Evolutionary conservation across 37 sponge, comb jelly and placozoan genomes (phyloP).

Genomic region (Amphimedon queenslandica): DNA sequence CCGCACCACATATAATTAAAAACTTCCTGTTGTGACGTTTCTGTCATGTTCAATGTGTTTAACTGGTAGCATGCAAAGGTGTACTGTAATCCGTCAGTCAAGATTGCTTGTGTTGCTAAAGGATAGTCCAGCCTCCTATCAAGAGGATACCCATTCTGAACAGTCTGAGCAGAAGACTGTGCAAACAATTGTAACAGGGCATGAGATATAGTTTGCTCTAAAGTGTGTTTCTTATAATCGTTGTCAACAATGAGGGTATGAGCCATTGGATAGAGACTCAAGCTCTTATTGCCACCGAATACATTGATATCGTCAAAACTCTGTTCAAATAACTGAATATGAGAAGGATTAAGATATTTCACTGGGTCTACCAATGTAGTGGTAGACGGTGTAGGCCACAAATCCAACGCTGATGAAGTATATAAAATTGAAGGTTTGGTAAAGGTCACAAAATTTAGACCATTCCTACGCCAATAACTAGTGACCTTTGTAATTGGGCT

Average conservation of each 20-base stretch:
- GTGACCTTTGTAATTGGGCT: constrained; percentile 42
- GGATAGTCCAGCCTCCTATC: constrained; percentile 54
- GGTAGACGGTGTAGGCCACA: constrained; percentile 27
- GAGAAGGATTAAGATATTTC: constrained; percentile 19
- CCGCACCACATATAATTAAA: constrained; percentile 67
- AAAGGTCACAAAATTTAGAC: constrained; percentile 36
- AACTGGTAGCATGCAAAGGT: constrained; percentile 76
- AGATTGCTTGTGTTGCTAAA: constrained; percentile 49
- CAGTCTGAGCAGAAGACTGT: constrained; percentile 56
- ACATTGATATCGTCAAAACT: constrained; percentile 61
- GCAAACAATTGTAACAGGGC: constrained; percentile 65
- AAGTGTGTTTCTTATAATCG: constrained; percentile 6
- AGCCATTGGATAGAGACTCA: constrained; percentile 36
- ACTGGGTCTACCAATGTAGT: constrained; percentile 14
- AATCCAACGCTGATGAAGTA: constrained; percentile 27
- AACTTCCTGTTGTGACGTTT: constrained; percentile 2
- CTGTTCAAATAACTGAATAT: constrained; percentile 43
- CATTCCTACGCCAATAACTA: constrained; percentile 62
- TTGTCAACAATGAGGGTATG: constrained; percentile 65
- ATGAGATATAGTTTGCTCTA: constrained; percentile 45
- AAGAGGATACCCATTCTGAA: constrained; percentile 66
- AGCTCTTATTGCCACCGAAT: constrained; percentile 48
- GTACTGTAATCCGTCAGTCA: constrained; percentile 64
- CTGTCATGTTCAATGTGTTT: constrained; percentile 62
- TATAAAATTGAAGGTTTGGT: constrained; percentile 56